Evolutionary conservation across 1,140 invertebrate species (phyloP).

Genomic region (Sycobia sp.): DNA sequence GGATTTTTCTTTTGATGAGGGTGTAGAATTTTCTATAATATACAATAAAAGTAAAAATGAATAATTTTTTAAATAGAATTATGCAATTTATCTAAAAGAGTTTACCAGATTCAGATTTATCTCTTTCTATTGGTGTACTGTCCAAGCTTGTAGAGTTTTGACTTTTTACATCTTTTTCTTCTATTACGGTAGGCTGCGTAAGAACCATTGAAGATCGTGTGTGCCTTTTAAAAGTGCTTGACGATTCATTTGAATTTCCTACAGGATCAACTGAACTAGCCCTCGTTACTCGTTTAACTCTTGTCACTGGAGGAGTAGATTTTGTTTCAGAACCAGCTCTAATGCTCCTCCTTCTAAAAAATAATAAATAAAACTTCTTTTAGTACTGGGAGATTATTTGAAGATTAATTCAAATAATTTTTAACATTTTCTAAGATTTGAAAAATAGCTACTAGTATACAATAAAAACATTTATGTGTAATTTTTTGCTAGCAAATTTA

Average conservation of each 20-base stretch:
- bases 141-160: constrained; percentile 15
- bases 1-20: constrained; percentile 7
- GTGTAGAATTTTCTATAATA: constrained; percentile 10
- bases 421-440: neutral
- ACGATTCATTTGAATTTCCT: neutral
- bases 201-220: constrained; percentile 38
- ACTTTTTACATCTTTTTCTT: constrained; percentile 38
- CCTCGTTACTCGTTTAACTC: constrained; percentile 43
- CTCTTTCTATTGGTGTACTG: constrained; percentile 21
- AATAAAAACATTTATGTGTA: too few species aligned
- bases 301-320: constrained; percentile 35
- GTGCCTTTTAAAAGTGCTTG: constrained; percentile 37
- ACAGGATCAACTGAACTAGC: constrained; percentile 47
- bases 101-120: constrained; percentile 32
- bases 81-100: neutral
- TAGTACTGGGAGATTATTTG: too few species aligned
- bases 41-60: neutral
- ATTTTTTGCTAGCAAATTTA: too few species aligned
- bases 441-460: neutral
- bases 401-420: neutral
- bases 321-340: constrained; percentile 50
- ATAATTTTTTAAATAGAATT: neutral
- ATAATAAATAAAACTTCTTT: neutral
- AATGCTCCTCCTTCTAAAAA: constrained; percentile 33
- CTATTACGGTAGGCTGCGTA: constrained; percentile 35